Percentiles rank a stretch among this genome's conserved stretches.
Conservation (phyloP, 2,888 invertebrate species). For the Ethmia dodecea region DNA sequence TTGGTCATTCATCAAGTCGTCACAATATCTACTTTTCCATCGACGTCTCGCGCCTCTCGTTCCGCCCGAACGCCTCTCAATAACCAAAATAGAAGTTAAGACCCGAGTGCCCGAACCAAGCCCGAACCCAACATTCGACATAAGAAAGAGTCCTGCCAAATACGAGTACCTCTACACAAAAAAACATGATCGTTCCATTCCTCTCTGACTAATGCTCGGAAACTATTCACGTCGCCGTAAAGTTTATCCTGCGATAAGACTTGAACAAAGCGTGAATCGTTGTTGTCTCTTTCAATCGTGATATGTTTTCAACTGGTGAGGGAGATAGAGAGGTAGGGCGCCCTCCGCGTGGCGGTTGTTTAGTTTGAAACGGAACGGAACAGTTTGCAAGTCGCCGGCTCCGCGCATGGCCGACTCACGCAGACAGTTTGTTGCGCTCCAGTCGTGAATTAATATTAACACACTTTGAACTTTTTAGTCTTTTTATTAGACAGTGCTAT, state of each 20-base stretch:
- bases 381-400: constrained; percentile 77
- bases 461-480: constrained; percentile 51
- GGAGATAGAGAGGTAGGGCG: constrained; percentile 66
- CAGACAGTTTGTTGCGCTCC: constrained; percentile 64
- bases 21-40: constrained; percentile 39
- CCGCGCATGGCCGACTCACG: constrained; percentile 61
- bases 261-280: constrained; percentile 41
- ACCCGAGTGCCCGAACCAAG: too few relatives aligned
- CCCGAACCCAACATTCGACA: constrained; percentile 40
- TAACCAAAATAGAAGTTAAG: constrained; percentile 61
- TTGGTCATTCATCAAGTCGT: constrained; percentile 21
- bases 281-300: constrained; percentile 47
- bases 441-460: constrained; percentile 58
- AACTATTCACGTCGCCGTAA: constrained; percentile 68
- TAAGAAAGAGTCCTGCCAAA: constrained; percentile 66
- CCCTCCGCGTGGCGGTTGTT: constrained; percentile 54
- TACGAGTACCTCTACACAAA: constrained; percentile 54
- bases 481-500: constrained; percentile 64
- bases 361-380: constrained; percentile 62
- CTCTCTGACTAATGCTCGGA: constrained; percentile 61
- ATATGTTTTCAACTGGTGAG: constrained; percentile 43
- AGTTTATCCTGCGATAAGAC: constrained; percentile 72
- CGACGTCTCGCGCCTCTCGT: constrained; percentile 23
- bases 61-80: constrained; percentile 36
- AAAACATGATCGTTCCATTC: constrained; percentile 60